Conservation (phyloP, 2,888 invertebrate species). For the Drosophila cracens region DNA sequence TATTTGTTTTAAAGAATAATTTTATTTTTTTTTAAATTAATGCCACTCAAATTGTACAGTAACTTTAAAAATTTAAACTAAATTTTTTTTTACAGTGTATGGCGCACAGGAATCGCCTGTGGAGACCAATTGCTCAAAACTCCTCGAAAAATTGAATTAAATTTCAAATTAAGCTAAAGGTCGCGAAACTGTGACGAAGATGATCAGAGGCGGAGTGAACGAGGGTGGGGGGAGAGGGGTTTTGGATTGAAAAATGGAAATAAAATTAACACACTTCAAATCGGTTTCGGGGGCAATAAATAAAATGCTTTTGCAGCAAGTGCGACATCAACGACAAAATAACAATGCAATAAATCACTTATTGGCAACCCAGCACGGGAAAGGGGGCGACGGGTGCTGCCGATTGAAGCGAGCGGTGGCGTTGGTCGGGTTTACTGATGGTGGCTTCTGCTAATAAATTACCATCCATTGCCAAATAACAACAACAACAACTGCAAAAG, state of each 20-base stretch:
- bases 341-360: conserved; percentile 77
- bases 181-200: conserved; percentile 29
- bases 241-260: conserved; percentile 50
- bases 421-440: conserved; percentile 3
- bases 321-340: conserved; percentile 78
- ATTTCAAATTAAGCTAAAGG: conserved; percentile 23
- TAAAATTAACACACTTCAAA: conserved; percentile 73
- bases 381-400: not conserved
- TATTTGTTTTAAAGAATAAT: too few relatives aligned
- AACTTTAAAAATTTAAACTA: not conserved
- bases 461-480: conserved; percentile 48
- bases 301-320: conserved; percentile 65
- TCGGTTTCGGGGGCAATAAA: conserved; percentile 39
- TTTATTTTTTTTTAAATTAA: not conserved
- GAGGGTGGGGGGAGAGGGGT: not conserved
- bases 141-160: conserved; percentile 11
- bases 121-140: conserved; percentile 7
- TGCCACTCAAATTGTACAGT: not conserved
- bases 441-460: conserved; percentile 64
- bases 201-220: not conserved
- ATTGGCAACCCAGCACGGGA: conserved; percentile 34
- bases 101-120: conserved; percentile 9
- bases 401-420: not conserved
- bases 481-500: conserved; percentile 21
- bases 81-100: not conserved